phyloP scores from a whole-genome alignment of 2,797 vertebrate species.

The Enteromius argenteus region DNA sequence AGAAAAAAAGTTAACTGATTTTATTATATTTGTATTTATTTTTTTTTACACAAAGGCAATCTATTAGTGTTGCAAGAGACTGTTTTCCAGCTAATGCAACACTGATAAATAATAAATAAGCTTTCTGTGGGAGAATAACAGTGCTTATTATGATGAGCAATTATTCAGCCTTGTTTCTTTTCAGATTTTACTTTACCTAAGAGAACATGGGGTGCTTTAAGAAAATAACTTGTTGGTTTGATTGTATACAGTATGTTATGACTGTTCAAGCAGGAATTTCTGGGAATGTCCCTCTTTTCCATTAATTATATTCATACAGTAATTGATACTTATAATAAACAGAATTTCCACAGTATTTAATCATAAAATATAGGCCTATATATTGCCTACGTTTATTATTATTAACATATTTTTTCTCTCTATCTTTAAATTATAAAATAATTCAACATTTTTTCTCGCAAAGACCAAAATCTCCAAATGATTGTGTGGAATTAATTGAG shows the following conservation, averaged over 20 bases:
- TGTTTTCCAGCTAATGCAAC: slow-evolving; percentile 21
- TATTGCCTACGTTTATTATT: background rate
- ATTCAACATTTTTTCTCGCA: background rate
- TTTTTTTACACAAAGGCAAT: background rate
- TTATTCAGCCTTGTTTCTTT: slow-evolving; percentile 8
- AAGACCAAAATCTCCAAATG: background rate
- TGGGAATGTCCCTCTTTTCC: background rate
- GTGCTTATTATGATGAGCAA: background rate
- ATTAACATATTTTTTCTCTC: background rate
- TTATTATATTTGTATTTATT: background rate
- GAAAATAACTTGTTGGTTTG: background rate
- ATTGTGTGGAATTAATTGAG: background rate
- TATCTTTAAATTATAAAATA: background rate
- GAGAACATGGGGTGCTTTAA: background rate
- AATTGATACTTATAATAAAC: background rate
- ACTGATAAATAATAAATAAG: slow-evolving; percentile 19
- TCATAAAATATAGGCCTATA: no score
- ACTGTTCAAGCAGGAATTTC: background rate
- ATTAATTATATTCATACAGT: background rate
- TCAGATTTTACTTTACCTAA: background rate
- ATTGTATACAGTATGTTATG: background rate
- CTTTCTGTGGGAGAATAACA: slow-evolving; percentile 1
- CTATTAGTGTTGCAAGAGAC: background rate
- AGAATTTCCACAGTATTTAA: background rate
- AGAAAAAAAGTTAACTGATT: background rate